Base-by-base conservation (phyloP, 2,113 vertebrate genomes). In the Heterotilapia buettikoferi region DNA sequence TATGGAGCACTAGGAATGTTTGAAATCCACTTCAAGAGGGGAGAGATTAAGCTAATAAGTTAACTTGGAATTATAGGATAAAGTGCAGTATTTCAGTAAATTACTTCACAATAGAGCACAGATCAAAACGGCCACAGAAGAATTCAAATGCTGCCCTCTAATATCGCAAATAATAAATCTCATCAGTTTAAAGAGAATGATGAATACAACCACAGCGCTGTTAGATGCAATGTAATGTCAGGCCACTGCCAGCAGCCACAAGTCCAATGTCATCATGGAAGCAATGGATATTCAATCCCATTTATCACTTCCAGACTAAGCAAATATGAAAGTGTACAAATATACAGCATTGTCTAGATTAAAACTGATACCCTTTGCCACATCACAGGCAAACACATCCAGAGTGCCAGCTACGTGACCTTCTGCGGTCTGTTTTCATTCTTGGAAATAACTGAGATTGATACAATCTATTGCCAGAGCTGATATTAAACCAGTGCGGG, bases 401-500 rank as follows among this genome's bases (percentile, higher is more conserved):
- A 24, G 66, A 80, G 47, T 80, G 54, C 54, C 80, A 84, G 80
- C 57, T 80, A 31, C 18, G 56, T 91, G 91, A 94, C 90, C 89
- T 91, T 88, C 89, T 45, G 71, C 5, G 1, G 7, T 84, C 68
- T 80, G 90, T 84, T 88, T 84, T 61, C 83, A 79, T 80, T 56
- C 63, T 73, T 38, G 66, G 66, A 93, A 91, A 92, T 92, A 89
- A 86, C 85, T 36, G 31, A 92, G 91, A 91, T 29, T 84, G 90
- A 92, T 90, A 82, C 82, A 90, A 90, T 90, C 86, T 88, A 82
- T 45, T 47, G 54, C 57, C 24, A 53, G 80, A 79, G 83, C 56
- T 86, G 92, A 94, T 86, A 90, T 86, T 80, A 89, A 86, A 91
- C 29, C 86, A 80, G 82, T 36, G 50, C 50, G 83, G 79, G 2